Evolutionary conservation across 1,140 invertebrate genomes (phyloP), one percentile per base, ranked within the genome.

Genomic region (Araneus ventricosus): DNA sequence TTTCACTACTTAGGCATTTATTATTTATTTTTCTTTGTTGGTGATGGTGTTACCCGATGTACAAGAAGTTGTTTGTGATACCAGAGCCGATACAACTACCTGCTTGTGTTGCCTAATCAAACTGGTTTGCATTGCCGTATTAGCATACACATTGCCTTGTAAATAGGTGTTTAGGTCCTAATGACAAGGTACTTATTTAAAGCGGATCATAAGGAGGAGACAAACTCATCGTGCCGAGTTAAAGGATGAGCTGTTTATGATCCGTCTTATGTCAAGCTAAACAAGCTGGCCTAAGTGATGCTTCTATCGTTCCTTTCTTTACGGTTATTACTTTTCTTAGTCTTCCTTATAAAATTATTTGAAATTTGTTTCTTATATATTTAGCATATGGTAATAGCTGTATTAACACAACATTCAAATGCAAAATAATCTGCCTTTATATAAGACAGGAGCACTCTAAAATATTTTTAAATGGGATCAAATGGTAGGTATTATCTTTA

Each of bases 161-260:
- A 87, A 87, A 61, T 87, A 63, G 85, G 85, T 87, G 52, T 87
- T 87, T 87, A 87, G 52, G 7, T 37, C 20, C 22, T 87, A 87
- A 87, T 87, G 85, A 87, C 37, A 41, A 87, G 30, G 30, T 61
- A 45, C 52, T 59, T 87, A 34, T 61, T 87, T 63, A n/a, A 75
- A 75, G 30, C 34, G 30, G 67, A 14, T 75, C 67, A 30, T 37
- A 75, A 75, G 67, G 30, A 75, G 67, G 30, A 30, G 67, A 75
- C 67, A 75, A 30, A 34, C 30, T 75, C 67, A 75, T 75, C 30
- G 6, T 14, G 63, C 10, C 8, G 17, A 75, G 4, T 4, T 10
- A 17, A 75, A 75, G 30, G 20, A 75, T 75, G 30, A 75, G 30
- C 34, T 75, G 67, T 30, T 75, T 75, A 34, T 75, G 67, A 75